Conservation (phyloP, 53 echinoderm and acorn worm species). For the Mesocentrotus franciscanus region DNA sequence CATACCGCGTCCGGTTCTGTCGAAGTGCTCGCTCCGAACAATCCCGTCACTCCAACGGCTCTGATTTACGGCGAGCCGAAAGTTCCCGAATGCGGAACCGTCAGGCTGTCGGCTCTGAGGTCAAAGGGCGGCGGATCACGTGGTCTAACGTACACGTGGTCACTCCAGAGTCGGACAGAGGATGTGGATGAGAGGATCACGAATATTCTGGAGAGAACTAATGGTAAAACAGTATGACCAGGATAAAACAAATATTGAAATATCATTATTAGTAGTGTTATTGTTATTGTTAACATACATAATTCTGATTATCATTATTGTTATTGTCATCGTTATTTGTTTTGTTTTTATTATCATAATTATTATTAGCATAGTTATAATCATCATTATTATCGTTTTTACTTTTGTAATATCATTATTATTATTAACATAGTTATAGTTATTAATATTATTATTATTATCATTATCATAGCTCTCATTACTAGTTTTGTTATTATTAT, state of each 20-base stretch:
- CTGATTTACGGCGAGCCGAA: neutral
- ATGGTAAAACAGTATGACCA: neutral
- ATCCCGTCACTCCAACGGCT: slow-evolving; percentile 13
- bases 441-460: too few species aligned
- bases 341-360: too few species aligned
- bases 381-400: too few species aligned
- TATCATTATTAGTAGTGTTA: too few species aligned
- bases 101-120: slow-evolving; percentile 11
- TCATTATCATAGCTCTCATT: too few species aligned
- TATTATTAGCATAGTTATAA: too few species aligned
- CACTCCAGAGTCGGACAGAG: neutral
- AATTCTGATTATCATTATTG: too few species aligned
- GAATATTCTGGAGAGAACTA: neutral
- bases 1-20: neutral
- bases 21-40: slow-evolving; percentile 7
- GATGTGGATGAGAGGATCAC: neutral
- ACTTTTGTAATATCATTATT: too few species aligned
- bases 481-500: neutral
- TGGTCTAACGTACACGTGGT: slow-evolving; percentile 48
- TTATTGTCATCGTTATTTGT: too few species aligned
- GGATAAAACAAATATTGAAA: too few species aligned
- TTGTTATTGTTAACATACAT: too few species aligned
- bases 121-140: slow-evolving; percentile 46
- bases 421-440: too few species aligned
- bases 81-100: slow-evolving; percentile 11